Evolutionary conservation across 2,113 vertebrate species (phyloP).

Genomic region (Empidonax traillii): DNA sequence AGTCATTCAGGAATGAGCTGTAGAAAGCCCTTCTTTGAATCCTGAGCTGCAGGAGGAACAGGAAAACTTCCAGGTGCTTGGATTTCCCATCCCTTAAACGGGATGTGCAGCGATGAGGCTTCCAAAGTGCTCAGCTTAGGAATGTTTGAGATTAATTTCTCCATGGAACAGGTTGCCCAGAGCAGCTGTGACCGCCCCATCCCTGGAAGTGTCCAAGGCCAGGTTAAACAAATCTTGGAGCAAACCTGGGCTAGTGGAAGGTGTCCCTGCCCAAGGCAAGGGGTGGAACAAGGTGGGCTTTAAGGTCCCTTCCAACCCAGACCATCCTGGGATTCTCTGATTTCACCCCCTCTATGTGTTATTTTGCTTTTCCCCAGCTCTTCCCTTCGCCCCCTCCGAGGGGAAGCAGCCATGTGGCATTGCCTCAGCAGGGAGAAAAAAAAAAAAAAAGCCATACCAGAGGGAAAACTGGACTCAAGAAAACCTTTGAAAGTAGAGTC

Average conservation of each 20-base stretch:
- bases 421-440: neutral
- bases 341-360: neutral
- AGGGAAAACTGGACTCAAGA: neutral
- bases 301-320: neutral
- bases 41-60: neutral
- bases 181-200: neutral
- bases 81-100: neutral
- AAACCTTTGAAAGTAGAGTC: constrained; percentile 37
- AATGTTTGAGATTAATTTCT: neutral
- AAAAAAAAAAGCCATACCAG: neutral
- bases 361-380: neutral
- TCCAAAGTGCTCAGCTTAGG: neutral
- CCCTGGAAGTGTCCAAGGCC: neutral
- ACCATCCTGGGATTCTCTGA: neutral
- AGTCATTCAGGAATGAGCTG: neutral
- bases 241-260: neutral
- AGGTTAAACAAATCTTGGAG: neutral
- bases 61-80: neutral
- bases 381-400: neutral
- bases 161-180: neutral
- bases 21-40: neutral
- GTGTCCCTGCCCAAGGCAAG: neutral
- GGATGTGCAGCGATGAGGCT: neutral
- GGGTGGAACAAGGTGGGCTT: neutral
- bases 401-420: accelerated